Evolutionary conservation across 2,888 invertebrate genomes (phyloP).

Genomic region (Dryadula phaetusa): DNA sequence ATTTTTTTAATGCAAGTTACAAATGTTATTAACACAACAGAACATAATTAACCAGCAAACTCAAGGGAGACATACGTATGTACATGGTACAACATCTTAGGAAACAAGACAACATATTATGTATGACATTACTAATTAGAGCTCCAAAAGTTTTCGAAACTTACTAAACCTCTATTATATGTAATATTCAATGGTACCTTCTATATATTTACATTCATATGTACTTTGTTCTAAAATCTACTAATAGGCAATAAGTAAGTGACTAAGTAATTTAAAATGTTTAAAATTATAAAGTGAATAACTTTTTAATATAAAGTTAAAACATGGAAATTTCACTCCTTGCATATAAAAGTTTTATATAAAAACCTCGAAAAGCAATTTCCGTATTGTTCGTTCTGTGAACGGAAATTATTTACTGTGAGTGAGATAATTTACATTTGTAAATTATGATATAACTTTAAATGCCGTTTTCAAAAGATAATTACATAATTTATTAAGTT

Average conservation of each 20-base stretch:
- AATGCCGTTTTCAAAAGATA: background rate
- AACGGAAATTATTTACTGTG: background rate
- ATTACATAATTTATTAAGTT: background rate
- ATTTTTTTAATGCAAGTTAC: background rate
- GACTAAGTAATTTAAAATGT: no score
- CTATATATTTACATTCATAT: background rate
- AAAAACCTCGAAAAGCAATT: background rate
- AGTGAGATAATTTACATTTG: background rate
- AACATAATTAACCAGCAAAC: slow-evolving; percentile 10
- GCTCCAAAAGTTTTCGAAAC: background rate
- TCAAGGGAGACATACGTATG: slow-evolving; percentile 7
- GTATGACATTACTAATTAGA: slow-evolving; percentile 5
- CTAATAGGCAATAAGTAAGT: background rate
- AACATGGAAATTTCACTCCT: no score
- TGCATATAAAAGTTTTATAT: no score
- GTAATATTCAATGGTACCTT: background rate
- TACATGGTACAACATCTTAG: no score
- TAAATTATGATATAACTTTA: background rate
- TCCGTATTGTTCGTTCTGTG: background rate
- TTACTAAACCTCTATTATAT: background rate
- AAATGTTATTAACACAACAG: background rate
- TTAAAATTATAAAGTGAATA: background rate
- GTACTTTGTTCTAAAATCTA: no score
- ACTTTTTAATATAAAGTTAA: background rate
- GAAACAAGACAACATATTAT: slow-evolving; percentile 6